Conservation (phyloP, 2,797 vertebrate species). For the Pseudochaenichthys georgianus region DNA sequence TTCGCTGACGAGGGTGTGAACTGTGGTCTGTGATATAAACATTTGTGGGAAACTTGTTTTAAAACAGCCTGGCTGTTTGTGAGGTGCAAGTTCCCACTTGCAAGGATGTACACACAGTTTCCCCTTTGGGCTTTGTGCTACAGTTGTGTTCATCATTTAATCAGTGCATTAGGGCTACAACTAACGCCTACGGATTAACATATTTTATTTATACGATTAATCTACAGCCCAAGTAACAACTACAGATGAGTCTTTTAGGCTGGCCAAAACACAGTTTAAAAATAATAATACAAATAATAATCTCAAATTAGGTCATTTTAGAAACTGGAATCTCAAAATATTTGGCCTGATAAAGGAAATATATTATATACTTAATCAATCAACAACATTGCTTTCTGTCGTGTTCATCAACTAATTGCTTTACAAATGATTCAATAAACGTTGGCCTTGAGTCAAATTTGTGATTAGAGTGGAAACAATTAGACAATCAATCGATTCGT, state of each 20-base stretch:
- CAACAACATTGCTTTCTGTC: not conserved
- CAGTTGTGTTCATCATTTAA: slow-evolving; percentile 25
- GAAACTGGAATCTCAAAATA: not conserved
- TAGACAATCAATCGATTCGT: not conserved
- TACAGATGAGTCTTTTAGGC: not conserved
- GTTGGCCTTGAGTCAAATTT: not conserved
- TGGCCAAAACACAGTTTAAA: not conserved
- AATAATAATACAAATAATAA: not conserved
- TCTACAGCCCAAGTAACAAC: not conserved
- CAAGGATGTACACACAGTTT: slow-evolving; percentile 16
- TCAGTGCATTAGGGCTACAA: not conserved
- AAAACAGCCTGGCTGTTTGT: slow-evolving; percentile 12
- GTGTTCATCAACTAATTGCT: not conserved
- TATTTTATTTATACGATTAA: not conserved
- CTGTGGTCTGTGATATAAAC: slow-evolving; percentile 19
- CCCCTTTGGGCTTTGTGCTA: slow-evolving; percentile 21
- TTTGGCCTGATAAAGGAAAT: not conserved
- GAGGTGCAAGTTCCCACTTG: slow-evolving; percentile 30
- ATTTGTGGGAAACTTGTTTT: slow-evolving; percentile 30
- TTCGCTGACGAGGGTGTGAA: slow-evolving; percentile 38
- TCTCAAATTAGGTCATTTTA: not conserved
- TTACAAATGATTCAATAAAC: not conserved
- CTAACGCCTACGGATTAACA: not conserved
- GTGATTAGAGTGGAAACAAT: not conserved
- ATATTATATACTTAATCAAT: not conserved